Evolutionary conservation across 37 sponge, comb jelly and placozoan genomes (phyloP), one percentile per base, ranked within the genome.

Genomic region (Cliona cf. orientalis): DNA sequence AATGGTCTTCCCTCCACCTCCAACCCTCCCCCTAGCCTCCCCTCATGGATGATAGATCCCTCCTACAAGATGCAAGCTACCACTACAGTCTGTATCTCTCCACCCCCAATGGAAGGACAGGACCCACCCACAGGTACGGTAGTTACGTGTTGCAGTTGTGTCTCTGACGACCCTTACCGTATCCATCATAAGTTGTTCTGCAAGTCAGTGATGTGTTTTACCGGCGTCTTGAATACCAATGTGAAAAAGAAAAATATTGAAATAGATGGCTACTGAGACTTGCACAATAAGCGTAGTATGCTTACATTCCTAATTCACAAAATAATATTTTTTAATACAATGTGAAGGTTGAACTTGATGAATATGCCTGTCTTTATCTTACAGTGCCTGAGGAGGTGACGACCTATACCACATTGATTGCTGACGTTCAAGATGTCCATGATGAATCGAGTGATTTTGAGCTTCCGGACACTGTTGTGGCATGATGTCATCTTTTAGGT

Each of bases 391-490:
- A 81, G 3, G 92, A 86, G 9, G 84, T 91, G 62, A 80, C 86
- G 2, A 72, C 86, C 1, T 83, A 86, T 62, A 72, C 87, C 46
- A 64, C 82, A 35, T 56, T 82, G 29, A 86, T 86, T 32, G 72
- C 42, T 2, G 84, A 75, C 0, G 69, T 86, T 35, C 82, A 85
- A 7, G 89, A 88, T 31, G 91, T 90, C 32, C 55, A 66, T 3
- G 92, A 91, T 56, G 92, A 91, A 31, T 86, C 92, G n/a, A 91
- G 92, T 82, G 92, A 91, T 39, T 91, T 91, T 77, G 92, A 91
- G 62, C 86, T 91, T 11, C 92, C 92, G 43, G 88, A 88, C 1
- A 49, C 74, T 69, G 76, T 88, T 58, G 85, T 76, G 12, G 68
- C 5, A 3, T 79, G 35, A 46, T 53, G 28, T 71, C n/a, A n/a